Percentiles rank a stretch among this genome's conserved stretches.
Evolutionary conservation across 2,797 vertebrate genomes (phyloP).

Genomic region (Notolepis coatsorum): DNA sequence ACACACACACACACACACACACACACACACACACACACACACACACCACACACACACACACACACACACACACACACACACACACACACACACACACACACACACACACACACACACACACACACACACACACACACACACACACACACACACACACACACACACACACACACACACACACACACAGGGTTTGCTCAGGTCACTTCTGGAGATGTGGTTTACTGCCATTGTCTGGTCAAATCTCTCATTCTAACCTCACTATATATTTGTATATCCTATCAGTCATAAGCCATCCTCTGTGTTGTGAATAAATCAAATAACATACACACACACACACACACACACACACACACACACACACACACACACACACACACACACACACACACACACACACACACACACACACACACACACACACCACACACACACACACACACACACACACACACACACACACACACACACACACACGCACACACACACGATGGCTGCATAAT

Average conservation of each 20-base stretch:
- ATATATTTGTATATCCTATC: slow-evolving; percentile 77
- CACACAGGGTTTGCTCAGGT: too few relatives aligned
- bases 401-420: slow-evolving; percentile 54
- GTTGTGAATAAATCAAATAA: slow-evolving; percentile 73
- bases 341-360: slow-evolving; percentile 7
- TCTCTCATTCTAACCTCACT: slow-evolving; percentile 78
- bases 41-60: too few relatives aligned
- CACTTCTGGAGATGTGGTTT: slow-evolving; percentile 74
- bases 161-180: too few relatives aligned
- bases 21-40: too few relatives aligned
- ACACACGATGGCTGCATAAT: slow-evolving; percentile 78
- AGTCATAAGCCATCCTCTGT: slow-evolving; percentile 66
- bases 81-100: too few relatives aligned
- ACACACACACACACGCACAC: slow-evolving; percentile 32
- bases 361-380: slow-evolving; percentile 22
- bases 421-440: slow-evolving; percentile 31
- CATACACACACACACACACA: neutral
- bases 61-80: too few relatives aligned
- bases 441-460: slow-evolving; percentile 28
- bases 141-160: too few relatives aligned
- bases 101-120: too few relatives aligned
- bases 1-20: too few relatives aligned
- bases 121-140: too few relatives aligned
- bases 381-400: slow-evolving; percentile 27
- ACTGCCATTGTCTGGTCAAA: slow-evolving; percentile 79